Base-by-base conservation (phyloP, 37 sponge, comb jelly and placozoan genomes). In the Cliona cf. orientalis region DNA sequence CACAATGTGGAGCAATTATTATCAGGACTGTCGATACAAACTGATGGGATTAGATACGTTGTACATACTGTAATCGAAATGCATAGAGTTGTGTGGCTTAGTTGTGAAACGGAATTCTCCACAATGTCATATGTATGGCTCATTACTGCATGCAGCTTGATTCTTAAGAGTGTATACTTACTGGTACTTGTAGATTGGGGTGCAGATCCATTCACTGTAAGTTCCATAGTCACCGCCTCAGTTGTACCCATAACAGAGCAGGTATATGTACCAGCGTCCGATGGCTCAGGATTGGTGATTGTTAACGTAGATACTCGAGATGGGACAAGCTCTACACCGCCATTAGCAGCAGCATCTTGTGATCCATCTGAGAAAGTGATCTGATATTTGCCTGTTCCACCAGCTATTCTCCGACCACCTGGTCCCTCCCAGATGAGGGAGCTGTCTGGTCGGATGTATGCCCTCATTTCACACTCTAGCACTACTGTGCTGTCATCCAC, bases 381-480 rank as follows among this genome's bases (percentile, higher is more conserved):
- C 3, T 32, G 26, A 45, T 66, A 74, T 55, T 58, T 65, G 22
- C 25, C 59, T n/a, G n/a, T n/a, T 29, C 21, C 21, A 44, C 25
- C 32, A 23, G 28, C 39, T 14, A 75, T 38, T n/a, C 21, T 29
- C 43, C 42, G 46, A 60, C 59, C 55, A 11, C 35, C 75, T 31
- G 19, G 34, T 14, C 75, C 66, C 34, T 64, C 64, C 88, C 88
- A 87, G 37, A 31, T 36, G 29, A 87, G 66, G 43, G 43, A 43
- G 12, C 55, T 21, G 43, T 66, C 69, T 58, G 82, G 82, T 23
- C 53, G 69, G n/a, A 87, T 56, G 76, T 76, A 81, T 5, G 32
- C 42, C 19, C 53, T 42, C 88, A 87, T 81, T 28, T 75, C 82
- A 81, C 88, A 87, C 28, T 46, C 44, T 69, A 87, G 61, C 22